Base-by-base conservation (phyloP, 1,140 invertebrate genomes). In the Lepidostoma basale region DNA sequence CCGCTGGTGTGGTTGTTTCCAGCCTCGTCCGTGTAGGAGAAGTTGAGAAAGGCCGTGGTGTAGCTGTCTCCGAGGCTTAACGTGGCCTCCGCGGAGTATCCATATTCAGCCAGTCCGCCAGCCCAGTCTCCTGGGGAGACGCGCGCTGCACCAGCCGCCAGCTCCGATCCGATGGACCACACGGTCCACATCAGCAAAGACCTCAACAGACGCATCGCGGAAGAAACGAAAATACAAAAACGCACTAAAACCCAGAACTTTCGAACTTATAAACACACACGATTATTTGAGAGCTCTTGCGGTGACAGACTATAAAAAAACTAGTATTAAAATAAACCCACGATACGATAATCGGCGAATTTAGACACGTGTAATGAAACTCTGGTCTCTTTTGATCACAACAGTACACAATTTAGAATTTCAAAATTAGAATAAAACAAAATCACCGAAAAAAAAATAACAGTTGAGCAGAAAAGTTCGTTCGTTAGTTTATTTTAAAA, bases 11-110 rank as follows among this genome's bases (percentile, higher is more conserved):
- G 30, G 16, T 44, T 26, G 10, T 18, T 10, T 3, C 67, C 58
- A 0, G 45, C 18, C 3, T 42, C 28, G 30, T 62, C 68, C 12
- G 36, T 14, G 16, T 67, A 47, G 3, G 72, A 59, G 25, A 70
- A 20, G 36, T 73, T 73, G 12, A 73, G 64, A 25, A 59, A 49
- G 33, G 72, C 72, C 3, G 56, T 67, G n/a, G 72, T 73, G 54
- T 56, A 73, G 60, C 60, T 49, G 67, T 73, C 72, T 20, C 30
- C 30, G 22, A n/a, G 16, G 25, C 25, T 2, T 16, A 62, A 33
- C 20, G 58, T 33, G 1, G 66, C 5, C 9, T 39, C 54, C 0
- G 70, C 47, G 16, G 52, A 22, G 30, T 64, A 64, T 5, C 44
- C 49, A 18, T 67, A 67, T 28, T 67, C 64, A 0, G 59, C 39